A percentile compares a stretch with the other conserved stretches of the same genome.
Evolutionary conservation across 2,113 vertebrate genomes (phyloP).

Genomic region (Tragelaphus buxtoni): DNA sequence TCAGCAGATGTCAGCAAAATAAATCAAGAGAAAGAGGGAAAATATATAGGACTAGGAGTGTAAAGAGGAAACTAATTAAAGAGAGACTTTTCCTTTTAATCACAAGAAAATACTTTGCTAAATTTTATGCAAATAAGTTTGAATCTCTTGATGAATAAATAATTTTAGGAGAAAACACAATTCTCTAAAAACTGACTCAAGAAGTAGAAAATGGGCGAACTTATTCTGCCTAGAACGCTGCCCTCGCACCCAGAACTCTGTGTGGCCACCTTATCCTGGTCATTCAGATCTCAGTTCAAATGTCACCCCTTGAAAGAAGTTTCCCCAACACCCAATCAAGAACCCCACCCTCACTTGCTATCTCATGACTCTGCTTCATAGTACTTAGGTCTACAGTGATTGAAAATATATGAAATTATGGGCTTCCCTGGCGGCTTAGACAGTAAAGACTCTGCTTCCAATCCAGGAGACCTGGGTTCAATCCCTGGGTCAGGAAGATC

Average conservation of each 20-base stretch:
- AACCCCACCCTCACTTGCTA: not conserved
- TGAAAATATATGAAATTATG: not conserved
- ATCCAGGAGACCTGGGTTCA: not conserved
- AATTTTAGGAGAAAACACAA: not conserved
- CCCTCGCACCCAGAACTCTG: accelerated
- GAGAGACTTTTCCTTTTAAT: not conserved
- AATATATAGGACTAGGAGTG: not conserved
- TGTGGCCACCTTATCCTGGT: no score
- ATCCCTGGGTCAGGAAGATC: not conserved
- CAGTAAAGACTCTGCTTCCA: not conserved
- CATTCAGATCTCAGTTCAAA: not conserved
- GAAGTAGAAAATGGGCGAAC: not conserved
- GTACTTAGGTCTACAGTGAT: not conserved
- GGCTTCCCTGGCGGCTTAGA: not conserved
- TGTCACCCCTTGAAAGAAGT: not conserved
- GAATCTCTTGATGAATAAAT: not conserved
- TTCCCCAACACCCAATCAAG: not conserved
- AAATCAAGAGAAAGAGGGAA: not conserved
- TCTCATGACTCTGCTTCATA: not conserved
- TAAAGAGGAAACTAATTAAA: not conserved
- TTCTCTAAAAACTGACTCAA: not conserved
- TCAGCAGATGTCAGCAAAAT: not conserved
- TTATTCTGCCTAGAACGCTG: not conserved
- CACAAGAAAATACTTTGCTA: not conserved
- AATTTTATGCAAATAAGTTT: not conserved